These are phyloP conservation scores for Proisotoma minuta DNA, from an alignment of 2,888 invertebrate genomes.

Conservation along the genomic window DNA sequence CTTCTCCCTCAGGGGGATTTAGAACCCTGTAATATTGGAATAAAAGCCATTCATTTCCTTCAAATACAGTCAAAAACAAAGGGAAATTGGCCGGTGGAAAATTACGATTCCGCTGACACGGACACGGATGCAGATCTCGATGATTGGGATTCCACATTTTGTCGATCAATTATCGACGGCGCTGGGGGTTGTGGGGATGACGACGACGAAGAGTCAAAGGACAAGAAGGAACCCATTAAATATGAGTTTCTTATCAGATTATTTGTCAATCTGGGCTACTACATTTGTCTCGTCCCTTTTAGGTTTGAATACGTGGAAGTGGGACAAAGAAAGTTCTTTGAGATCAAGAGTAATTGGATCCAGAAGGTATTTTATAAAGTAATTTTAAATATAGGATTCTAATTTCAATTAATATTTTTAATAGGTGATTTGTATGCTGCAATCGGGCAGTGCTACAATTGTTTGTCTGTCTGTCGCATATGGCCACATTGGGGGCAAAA, in stretches of 20 bases:
- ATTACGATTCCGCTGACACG: too few relatives aligned
- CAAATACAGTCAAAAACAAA: too few relatives aligned
- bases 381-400: too few relatives aligned
- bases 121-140: too few relatives aligned
- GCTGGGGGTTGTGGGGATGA: too few relatives aligned
- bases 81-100: too few relatives aligned
- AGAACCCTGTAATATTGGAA: too few relatives aligned
- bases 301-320: background rate
- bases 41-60: too few relatives aligned
- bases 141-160: too few relatives aligned
- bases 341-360: background rate
- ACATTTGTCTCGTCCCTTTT: slow-evolving; percentile 1
- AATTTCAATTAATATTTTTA: too few relatives aligned
- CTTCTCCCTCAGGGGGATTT: too few relatives aligned
- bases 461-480: slow-evolving; percentile 7
- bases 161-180: too few relatives aligned
- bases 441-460: background rate
- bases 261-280: slow-evolving; percentile 2
- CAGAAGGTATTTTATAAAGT: slow-evolving; percentile 6
- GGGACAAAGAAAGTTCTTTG: background rate
- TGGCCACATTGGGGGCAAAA: slow-evolving; percentile 1
- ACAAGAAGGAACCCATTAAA: background rate
- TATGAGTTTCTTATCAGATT: background rate
- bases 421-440: background rate
- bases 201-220: background rate